Conservation (phyloP, 2,888 invertebrate species). For the Rhingia rostrata region DNA sequence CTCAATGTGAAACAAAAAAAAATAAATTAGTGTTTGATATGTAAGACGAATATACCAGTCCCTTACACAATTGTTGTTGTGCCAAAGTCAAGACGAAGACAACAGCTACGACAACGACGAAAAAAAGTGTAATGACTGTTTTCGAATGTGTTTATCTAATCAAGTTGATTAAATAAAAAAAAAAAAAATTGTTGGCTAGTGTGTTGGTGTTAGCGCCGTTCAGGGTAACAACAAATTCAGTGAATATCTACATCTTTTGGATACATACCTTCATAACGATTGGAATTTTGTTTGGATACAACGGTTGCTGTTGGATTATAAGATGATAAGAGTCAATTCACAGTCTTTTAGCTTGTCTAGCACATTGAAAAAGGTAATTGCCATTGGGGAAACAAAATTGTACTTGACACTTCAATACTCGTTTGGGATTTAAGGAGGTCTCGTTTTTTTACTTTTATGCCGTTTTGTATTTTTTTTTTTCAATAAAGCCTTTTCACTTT, state of each 20-base stretch:
- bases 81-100: constrained; percentile 16
- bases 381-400: constrained; percentile 23
- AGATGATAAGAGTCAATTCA: constrained; percentile 77
- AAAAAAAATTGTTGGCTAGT: constrained; percentile 30
- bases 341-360: constrained; percentile 77
- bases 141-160: constrained; percentile 63
- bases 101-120: background rate
- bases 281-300: constrained; percentile 44
- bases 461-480: constrained; percentile 14
- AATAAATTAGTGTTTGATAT: constrained; percentile 24
- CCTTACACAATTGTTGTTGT: constrained; percentile 11
- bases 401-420: background rate
- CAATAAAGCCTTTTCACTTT: constrained; percentile 51
- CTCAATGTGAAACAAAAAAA: constrained; percentile 45
- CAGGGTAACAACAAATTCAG: background rate
- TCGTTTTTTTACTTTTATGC: constrained; percentile 4
- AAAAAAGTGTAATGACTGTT: constrained; percentile 17
- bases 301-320: constrained; percentile 29
- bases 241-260: constrained; percentile 34
- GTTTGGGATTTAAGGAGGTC: too few relatives aligned
- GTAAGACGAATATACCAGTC: constrained; percentile 14
- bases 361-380: constrained; percentile 77
- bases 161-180: constrained; percentile 55
- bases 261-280: constrained; percentile 27
- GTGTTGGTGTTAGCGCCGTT: constrained; percentile 39